Conservation (phyloP, 2,797 vertebrate species). For the Hybognathus amarus region DNA sequence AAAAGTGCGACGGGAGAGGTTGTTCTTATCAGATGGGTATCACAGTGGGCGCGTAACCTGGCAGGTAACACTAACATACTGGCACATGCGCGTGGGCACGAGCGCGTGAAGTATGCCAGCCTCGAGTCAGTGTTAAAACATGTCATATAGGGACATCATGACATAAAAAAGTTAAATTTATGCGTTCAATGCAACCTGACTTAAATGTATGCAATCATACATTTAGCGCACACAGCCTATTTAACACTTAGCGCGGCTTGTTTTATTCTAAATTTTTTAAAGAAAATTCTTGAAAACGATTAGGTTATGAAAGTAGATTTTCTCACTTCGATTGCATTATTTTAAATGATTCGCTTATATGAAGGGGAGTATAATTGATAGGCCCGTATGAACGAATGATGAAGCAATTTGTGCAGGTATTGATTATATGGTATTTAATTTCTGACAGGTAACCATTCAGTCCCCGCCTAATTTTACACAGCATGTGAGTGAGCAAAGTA, state of each 20-base stretch:
- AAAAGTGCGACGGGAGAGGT: slow-evolving; percentile 50
- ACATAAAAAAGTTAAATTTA: slow-evolving; percentile 18
- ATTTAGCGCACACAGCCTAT: neutral
- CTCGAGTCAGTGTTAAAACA: slow-evolving; percentile 56
- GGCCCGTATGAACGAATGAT: slow-evolving; percentile 43
- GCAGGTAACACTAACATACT: slow-evolving; percentile 75
- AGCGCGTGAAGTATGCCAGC: slow-evolving; percentile 53
- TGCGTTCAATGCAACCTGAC: neutral
- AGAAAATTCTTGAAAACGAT: neutral
- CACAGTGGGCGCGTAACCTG: slow-evolving; percentile 69
- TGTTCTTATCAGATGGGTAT: slow-evolving; percentile 71
- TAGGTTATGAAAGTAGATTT: neutral
- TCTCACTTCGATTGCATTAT: neutral
- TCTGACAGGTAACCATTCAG: slow-evolving; percentile 99
- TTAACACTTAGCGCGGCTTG: neutral
- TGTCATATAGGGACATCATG: slow-evolving; percentile 44
- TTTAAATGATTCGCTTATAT: neutral
- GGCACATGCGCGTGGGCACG: slow-evolving; percentile 63
- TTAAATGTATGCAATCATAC: neutral
- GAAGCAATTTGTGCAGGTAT: slow-evolving; percentile 61
- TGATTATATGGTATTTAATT: slow-evolving; percentile 85
- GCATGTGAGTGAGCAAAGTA: slow-evolving; percentile 99
- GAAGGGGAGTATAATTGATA: slow-evolving; percentile 39
- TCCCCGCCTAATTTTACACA: slow-evolving; percentile 99
- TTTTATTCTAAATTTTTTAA: neutral